These are phyloP conservation scores for Argyrosomus japonicus DNA, from an alignment of 2,113 vertebrate species.

Conservation along the genomic window DNA sequence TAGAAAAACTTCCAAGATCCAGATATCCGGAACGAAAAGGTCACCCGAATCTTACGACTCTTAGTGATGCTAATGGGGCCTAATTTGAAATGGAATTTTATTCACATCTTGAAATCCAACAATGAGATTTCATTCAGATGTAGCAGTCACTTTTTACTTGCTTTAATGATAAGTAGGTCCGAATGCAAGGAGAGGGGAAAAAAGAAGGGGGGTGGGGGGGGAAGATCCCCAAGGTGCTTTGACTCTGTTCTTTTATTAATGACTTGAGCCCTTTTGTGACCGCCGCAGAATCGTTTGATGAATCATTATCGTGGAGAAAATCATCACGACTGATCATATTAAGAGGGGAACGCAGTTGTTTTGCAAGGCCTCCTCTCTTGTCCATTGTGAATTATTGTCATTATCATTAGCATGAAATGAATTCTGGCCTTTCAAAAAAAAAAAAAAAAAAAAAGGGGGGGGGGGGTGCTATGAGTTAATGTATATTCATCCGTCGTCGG, in stretches of 20 bases:
- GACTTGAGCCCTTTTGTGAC: constrained; percentile 80
- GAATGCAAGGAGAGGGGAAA: constrained; percentile 38
- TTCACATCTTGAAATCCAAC: constrained; percentile 76
- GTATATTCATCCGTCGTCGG: constrained; percentile 63
- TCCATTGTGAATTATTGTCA: constrained; percentile 79
- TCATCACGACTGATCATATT: constrained; percentile 79
- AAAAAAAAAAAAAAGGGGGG: background rate
- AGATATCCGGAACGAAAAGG: constrained; percentile 58
- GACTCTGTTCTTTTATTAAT: constrained; percentile 86
- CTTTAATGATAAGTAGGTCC: constrained; percentile 83
- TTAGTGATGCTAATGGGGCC: constrained; percentile 81
- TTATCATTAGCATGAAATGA: constrained; percentile 77
- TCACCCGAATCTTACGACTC: constrained; percentile 62
- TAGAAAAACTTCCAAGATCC: constrained; percentile 63
- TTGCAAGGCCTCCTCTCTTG: constrained; percentile 62
- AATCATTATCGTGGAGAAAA: constrained; percentile 80
- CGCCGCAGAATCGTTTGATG: constrained; percentile 76
- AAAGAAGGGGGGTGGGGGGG: no score
- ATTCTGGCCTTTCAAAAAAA: constrained; percentile 63
- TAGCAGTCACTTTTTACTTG: constrained; percentile 69
- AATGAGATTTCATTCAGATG: constrained; percentile 78
- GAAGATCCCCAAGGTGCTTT: constrained; percentile 77
- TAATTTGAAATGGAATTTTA: constrained; percentile 81
- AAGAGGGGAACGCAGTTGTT: constrained; percentile 75
- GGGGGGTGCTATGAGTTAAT: constrained; percentile 42